These are phyloP conservation scores for Willisornis vidua DNA, from an alignment of 2,113 vertebrate genomes.

Conservation along the genomic window DNA sequence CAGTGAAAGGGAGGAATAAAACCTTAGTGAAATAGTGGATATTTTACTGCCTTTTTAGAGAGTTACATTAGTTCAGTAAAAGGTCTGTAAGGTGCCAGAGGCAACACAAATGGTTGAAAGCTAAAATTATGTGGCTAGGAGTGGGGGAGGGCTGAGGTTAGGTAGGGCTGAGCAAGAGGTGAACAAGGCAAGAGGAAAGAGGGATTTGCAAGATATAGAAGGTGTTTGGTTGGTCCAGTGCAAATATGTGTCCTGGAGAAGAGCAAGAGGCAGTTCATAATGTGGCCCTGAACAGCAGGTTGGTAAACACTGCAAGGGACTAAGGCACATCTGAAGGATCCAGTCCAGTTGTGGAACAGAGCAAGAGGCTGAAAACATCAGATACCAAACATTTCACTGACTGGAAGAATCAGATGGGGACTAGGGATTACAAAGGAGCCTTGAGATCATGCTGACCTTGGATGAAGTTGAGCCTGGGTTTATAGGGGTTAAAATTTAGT, in stretches of 20 bases:
- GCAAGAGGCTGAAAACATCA: background rate
- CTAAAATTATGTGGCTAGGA: background rate
- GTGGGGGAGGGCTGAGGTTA: background rate
- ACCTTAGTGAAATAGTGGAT: background rate
- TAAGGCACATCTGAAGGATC: background rate
- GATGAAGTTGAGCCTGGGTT: too few relatives aligned
- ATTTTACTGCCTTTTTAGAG: background rate
- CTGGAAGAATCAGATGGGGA: too few relatives aligned
- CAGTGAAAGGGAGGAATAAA: background rate
- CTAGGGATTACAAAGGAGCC: too few relatives aligned
- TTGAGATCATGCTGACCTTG: too few relatives aligned
- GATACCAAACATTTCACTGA: too few relatives aligned
- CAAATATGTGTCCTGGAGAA: background rate
- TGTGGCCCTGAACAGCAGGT: background rate
- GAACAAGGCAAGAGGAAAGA: background rate
- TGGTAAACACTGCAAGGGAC: background rate
- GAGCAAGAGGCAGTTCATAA: background rate
- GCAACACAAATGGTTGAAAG: background rate
- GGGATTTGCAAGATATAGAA: background rate
- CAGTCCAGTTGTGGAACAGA: background rate
- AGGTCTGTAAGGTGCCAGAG: background rate
- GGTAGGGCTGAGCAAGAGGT: background rate
- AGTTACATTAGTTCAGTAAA: background rate
- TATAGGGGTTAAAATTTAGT: too few relatives aligned
- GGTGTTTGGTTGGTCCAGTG: background rate